A percentile compares a stretch with the other conserved stretches of the same genome.
Conservation (phyloP, 1,140 invertebrate genomes). For the Pinna nobilis region DNA sequence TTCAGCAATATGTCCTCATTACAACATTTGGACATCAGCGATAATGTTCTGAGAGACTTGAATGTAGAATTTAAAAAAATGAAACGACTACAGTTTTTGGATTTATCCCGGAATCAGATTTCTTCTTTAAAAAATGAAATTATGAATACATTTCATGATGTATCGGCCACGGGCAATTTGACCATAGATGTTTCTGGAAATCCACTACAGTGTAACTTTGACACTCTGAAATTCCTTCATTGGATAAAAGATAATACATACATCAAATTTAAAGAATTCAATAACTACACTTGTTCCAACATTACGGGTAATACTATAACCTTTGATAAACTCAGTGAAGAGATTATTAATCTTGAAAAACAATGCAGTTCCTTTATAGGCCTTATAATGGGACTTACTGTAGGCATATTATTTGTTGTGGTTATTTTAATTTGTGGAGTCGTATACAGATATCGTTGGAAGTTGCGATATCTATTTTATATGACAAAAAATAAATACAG, state of each 20-base stretch:
- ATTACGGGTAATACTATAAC: not conserved
- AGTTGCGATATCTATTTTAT: constrained; percentile 57
- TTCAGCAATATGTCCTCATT: constrained; percentile 32
- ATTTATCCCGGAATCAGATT: constrained; percentile 38
- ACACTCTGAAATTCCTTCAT: constrained; percentile 37
- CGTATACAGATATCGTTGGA: constrained; percentile 52
- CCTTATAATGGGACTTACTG: constrained; percentile 27
- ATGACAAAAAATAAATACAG: constrained; percentile 38
- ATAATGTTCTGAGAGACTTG: constrained; percentile 31
- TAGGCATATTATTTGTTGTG: constrained; percentile 15
- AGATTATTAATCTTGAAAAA: constrained; percentile 20
- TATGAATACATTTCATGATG: constrained; percentile 3
- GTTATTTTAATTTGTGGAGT: constrained; percentile 29
- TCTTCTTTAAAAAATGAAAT: not conserved
- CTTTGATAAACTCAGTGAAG: not conserved
- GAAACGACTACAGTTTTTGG: constrained; percentile 28
- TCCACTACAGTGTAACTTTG: constrained; percentile 45
- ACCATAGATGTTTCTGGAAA: constrained; percentile 34
- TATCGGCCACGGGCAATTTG: not conserved
- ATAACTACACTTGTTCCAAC: constrained; percentile 9
- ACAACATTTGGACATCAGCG: constrained; percentile 23
- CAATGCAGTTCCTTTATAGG: constrained; percentile 29
- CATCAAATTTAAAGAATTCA: constrained; percentile 23
- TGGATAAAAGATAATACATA: constrained; percentile 30
- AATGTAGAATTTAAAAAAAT: constrained; percentile 29